These are phyloP conservation scores for Polypterus senegalus DNA, from an alignment of 2,113 vertebrate genomes.

Conservation along the genomic window DNA sequence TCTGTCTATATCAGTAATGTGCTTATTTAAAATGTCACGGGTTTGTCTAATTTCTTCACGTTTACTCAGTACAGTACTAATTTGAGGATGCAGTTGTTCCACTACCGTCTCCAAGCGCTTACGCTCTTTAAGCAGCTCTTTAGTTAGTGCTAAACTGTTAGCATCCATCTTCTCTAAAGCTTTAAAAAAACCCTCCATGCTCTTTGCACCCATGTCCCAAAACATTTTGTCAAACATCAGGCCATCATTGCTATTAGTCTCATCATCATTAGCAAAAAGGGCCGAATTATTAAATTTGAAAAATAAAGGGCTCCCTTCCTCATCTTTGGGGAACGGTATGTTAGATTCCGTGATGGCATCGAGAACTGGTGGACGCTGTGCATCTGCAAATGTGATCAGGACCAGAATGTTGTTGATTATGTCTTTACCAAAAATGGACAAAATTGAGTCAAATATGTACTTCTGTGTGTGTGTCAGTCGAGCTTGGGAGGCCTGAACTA, in stretches of 20 bases:
- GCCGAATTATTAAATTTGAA: constrained; percentile 1
- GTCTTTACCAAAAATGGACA: constrained; percentile 4
- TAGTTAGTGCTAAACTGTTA: background rate
- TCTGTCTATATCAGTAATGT: background rate
- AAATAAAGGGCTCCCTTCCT: background rate
- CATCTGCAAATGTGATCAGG: background rate
- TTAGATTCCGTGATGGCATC: background rate
- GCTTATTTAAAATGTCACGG: background rate
- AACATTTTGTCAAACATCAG: background rate
- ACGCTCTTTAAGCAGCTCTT: no score
- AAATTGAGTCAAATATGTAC: background rate
- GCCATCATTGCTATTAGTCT: background rate
- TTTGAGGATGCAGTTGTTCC: constrained; percentile 1
- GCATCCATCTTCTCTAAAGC: background rate
- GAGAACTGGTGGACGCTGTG: background rate
- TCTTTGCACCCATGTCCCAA: background rate
- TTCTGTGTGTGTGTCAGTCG: background rate
- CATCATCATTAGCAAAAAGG: background rate
- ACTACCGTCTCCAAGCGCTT: background rate
- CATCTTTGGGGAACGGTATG: background rate
- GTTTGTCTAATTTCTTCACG: background rate
- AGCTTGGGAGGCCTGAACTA: background rate
- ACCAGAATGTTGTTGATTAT: background rate
- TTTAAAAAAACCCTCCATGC: background rate
- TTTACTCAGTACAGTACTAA: background rate